Conservation (phyloP, 1,140 invertebrate species). For the Pogonomyrmex barbatus region DNA sequence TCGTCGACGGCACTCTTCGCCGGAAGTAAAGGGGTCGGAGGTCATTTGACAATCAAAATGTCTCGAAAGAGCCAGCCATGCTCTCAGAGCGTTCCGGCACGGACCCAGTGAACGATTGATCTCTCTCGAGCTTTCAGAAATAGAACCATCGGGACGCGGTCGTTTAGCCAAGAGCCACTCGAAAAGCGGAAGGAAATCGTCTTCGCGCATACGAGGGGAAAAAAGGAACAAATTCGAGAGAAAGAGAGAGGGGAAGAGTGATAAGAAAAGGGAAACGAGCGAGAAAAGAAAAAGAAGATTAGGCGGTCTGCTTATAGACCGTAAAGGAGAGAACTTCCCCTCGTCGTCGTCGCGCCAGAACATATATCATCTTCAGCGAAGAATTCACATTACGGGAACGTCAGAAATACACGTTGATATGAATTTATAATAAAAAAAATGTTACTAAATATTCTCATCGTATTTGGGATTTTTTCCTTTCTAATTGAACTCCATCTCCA, state of each 20-base stretch:
- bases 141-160: conserved; percentile 52
- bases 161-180: conserved; percentile 50
- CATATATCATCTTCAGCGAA: conserved; percentile 1
- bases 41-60: conserved; percentile 50
- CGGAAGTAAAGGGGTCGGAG: not conserved
- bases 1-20: conserved; percentile 12
- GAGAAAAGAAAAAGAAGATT: conserved; percentile 4
- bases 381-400: not conserved
- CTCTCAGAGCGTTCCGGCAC: conserved; percentile 18
- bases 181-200: conserved; percentile 59
- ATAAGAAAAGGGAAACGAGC: not conserved
- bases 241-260: no score
- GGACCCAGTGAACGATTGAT: conserved; percentile 44
- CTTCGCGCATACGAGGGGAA: conserved; percentile 9
- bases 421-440: not conserved
- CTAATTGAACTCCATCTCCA: not conserved
- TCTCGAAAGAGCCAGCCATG: conserved; percentile 25
- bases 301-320: conserved; percentile 12
- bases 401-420: not conserved
- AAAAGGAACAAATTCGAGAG: not conserved
- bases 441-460: not conserved
- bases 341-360: conserved; percentile 21
- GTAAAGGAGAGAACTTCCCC: not conserved
- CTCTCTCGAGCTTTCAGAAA: conserved; percentile 52
- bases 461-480: no score